A percentile compares a stretch with the other conserved stretches of the same genome.
Evolutionary conservation across 2,797 vertebrate genomes (phyloP).

Genomic region (Adelosebastes latens): DNA sequence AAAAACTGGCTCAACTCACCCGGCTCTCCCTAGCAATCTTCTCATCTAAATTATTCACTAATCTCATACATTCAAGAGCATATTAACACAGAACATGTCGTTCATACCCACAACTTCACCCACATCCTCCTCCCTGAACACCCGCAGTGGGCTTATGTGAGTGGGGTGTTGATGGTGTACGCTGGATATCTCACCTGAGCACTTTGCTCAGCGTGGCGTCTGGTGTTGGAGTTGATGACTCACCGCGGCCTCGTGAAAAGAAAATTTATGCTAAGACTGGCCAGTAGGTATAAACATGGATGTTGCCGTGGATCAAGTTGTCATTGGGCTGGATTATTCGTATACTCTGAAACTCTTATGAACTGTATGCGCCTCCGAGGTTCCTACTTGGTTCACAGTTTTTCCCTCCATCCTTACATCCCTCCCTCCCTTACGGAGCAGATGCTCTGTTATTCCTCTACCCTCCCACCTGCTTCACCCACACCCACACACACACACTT

Average conservation of each 20-base stretch:
- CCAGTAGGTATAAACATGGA: background rate
- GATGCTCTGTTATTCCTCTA: slow-evolving; percentile 75
- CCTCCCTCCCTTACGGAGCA: slow-evolving; percentile 46
- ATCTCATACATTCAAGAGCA: background rate
- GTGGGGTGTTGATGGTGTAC: slow-evolving; percentile 12
- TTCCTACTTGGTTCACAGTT: slow-evolving; percentile 26
- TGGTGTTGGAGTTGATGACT: slow-evolving; percentile 35
- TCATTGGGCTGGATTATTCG: slow-evolving; percentile 38
- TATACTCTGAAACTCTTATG: slow-evolving; percentile 37
- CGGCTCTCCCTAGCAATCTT: background rate
- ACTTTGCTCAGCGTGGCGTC: slow-evolving; percentile 23
- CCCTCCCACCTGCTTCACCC: slow-evolving; percentile 78
- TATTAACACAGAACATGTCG: background rate
- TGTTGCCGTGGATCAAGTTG: slow-evolving; percentile 33
- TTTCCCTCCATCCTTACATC: slow-evolving; percentile 38
- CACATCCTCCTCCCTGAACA: slow-evolving; percentile 25
- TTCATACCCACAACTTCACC: slow-evolving; percentile 24
- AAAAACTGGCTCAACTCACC: too few species aligned
- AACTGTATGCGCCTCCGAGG: slow-evolving; percentile 22
- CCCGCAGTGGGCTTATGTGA: slow-evolving; percentile 8
- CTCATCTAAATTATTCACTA: background rate
- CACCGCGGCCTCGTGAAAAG: slow-evolving; percentile 1
- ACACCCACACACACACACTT: slow-evolving; percentile 68
- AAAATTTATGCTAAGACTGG: slow-evolving; percentile 11
- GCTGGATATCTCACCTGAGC: slow-evolving; percentile 39